Evolutionary conservation across 1,140 invertebrate species (phyloP).

Genomic region (Drosophila burlai): DNA sequence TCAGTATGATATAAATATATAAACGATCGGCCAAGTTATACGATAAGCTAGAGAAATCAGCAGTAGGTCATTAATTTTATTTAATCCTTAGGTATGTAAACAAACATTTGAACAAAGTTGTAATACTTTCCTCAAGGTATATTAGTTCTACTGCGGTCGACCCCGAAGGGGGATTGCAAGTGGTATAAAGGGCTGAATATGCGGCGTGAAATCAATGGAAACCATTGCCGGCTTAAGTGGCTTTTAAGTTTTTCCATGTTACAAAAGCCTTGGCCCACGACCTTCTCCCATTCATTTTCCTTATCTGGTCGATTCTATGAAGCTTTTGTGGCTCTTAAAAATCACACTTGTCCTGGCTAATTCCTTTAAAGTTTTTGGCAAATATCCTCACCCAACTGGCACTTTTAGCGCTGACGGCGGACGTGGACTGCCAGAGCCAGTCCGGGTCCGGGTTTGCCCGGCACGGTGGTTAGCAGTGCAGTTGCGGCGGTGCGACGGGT

Average conservation of each 20-base stretch:
- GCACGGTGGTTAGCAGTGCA: slow-evolving; percentile 18
- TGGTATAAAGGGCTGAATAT: neutral
- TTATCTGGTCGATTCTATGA: slow-evolving; percentile 21
- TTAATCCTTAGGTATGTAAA: neutral
- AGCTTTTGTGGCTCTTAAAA: slow-evolving; percentile 37
- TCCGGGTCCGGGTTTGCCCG: slow-evolving; percentile 7
- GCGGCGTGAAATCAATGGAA: slow-evolving; percentile 7
- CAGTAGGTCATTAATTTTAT: neutral
- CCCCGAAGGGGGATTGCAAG: neutral
- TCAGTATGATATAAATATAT: too few species aligned
- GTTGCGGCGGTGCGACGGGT: slow-evolving; percentile 5
- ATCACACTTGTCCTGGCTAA: slow-evolving; percentile 55
- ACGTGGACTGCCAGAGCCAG: slow-evolving; percentile 27
- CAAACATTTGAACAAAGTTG: neutral
- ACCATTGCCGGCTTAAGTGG: slow-evolving; percentile 5
- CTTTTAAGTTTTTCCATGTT: slow-evolving; percentile 7
- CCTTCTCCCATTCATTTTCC: slow-evolving; percentile 33
- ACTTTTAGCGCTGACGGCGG: slow-evolving; percentile 48
- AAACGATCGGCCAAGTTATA: too few species aligned
- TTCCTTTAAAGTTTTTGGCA: slow-evolving; percentile 65
- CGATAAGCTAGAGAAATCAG: neutral
- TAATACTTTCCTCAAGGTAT: neutral
- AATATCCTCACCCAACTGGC: slow-evolving; percentile 57
- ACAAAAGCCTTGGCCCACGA: neutral
- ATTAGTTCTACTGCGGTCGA: neutral